Evolutionary conservation across 2,113 vertebrate genomes (phyloP).

Genomic region (Thomomys bottae): DNA sequence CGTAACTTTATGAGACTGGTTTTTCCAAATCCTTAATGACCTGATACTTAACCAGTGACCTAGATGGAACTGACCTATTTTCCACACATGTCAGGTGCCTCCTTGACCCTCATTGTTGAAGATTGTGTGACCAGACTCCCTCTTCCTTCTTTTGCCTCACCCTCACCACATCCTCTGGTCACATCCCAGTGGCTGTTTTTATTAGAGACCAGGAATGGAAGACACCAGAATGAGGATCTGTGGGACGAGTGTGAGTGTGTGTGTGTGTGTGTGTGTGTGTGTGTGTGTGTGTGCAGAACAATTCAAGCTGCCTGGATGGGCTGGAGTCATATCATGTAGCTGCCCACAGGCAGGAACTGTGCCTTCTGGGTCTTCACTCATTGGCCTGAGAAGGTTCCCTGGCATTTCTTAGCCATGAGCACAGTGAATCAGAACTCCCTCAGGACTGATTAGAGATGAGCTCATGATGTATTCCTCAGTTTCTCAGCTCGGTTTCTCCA

Average conservation of each 20-base stretch:
- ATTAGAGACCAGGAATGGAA: not conserved
- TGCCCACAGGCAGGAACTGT: not conserved
- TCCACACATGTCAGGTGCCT: not conserved
- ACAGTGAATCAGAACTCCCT: conserved; percentile 24
- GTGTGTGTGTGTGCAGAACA: not conserved
- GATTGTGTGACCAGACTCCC: not conserved
- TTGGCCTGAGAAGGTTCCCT: not conserved
- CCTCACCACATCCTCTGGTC: not conserved
- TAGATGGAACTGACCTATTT: conserved; percentile 29
- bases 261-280: no score
- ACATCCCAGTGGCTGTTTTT: not conserved
- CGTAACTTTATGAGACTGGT: not conserved
- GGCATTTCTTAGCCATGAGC: not conserved
- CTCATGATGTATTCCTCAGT: not conserved
- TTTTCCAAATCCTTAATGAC: conserved; percentile 30
- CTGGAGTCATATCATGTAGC: not conserved
- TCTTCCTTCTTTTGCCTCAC: not conserved
- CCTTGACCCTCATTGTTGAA: not conserved
- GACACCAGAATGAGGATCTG: not conserved
- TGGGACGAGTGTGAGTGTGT: not conserved
- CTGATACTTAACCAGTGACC: not conserved
- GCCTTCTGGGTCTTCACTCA: not conserved
- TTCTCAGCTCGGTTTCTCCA: not conserved
- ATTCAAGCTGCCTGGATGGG: not conserved
- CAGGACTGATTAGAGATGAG: not conserved